Conservation (phyloP, 2,888 invertebrate species). For the Macrophya alboannulata region DNA sequence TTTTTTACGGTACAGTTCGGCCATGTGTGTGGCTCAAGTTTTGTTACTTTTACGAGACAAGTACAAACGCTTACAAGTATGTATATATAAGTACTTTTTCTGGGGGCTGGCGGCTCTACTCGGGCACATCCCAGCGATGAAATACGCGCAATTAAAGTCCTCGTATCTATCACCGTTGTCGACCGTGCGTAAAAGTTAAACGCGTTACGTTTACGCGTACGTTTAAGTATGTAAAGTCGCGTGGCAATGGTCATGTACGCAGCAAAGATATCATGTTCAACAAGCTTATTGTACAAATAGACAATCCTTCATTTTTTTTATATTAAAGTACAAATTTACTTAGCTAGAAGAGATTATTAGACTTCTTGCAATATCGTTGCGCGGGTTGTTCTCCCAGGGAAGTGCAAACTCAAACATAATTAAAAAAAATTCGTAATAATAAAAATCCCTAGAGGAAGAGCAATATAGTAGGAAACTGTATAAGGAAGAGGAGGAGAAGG, state of each 20-base stretch:
- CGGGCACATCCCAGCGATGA: background rate
- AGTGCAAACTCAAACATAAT: slow-evolving; percentile 67
- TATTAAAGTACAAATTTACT: slow-evolving; percentile 20
- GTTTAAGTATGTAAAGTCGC: background rate
- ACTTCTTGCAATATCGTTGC: slow-evolving; percentile 50
- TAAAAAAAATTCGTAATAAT: slow-evolving; percentile 68
- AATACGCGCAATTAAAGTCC: slow-evolving; percentile 46
- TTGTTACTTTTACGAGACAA: slow-evolving; percentile 21
- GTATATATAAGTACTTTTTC: background rate
- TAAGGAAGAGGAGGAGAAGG: slow-evolving; percentile 38
- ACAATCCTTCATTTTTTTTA: slow-evolving; percentile 19
- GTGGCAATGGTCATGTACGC: background rate
- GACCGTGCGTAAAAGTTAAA: slow-evolving; percentile 23
- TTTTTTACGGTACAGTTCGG: background rate
- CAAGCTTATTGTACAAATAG: background rate
- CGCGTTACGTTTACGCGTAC: background rate
- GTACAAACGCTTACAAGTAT: slow-evolving; percentile 27
- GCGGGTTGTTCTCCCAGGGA: slow-evolving; percentile 4
- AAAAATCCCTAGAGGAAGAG: slow-evolving; percentile 59
- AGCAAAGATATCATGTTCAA: background rate
- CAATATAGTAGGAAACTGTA: slow-evolving; percentile 59
- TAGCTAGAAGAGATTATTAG: slow-evolving; percentile 33
- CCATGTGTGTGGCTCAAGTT: slow-evolving; percentile 19
- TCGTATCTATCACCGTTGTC: slow-evolving; percentile 41
- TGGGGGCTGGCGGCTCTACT: background rate